Base-by-base conservation (phyloP, 2,888 invertebrate genomes). In the Trichacis sp. region DNA sequence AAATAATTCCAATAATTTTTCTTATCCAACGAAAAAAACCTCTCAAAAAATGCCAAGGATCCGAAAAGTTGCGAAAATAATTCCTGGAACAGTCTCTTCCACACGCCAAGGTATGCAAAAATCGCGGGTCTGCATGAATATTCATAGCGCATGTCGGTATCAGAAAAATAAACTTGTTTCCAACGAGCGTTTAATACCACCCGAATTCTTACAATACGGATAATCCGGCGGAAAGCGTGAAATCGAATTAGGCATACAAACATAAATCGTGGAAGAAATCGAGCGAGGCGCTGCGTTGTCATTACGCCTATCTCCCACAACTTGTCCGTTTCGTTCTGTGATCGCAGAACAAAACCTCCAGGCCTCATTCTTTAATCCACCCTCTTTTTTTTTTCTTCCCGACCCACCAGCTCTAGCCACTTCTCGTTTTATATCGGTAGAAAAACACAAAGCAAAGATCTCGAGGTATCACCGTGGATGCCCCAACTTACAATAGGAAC, bases 391-490 rank as follows among this genome's bases (percentile, higher is more conserved):
- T 50, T 57, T n/a, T 42, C 18, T 36, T 24, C 24, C 8, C 3
- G 33, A 33, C 33, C 33, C 33, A 49, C 43, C n/a, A n/a, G n/a
- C 54, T 40, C 48, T 43, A 45, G 63, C 65, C 56, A 69, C 70
- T 76, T 73, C 68, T 18, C 64, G 68, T 67, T 69, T 76, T 70
- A 72, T 72, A 70, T 57, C 59, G 60, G 69, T 66, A 51, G 64
- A 65, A 24, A 52, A 62, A 52, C 73, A 70, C 65, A 72, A 72
- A 76, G 64, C 69, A 56, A 68, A 66, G 69, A 69, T 64, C 53
- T 63, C 47, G 47, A 60, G 48, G 54, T 42, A 59, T 38, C 38
- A 46, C 42, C 19, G 33, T 29, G 48, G n/a, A 51, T 33, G 50
- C 57, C n/a, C 36, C 46, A 8, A 11, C 24, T 50, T 42, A 52